phyloP scores from a whole-genome alignment of 2,888 invertebrate species.

The Rugalucina vietnamica region DNA sequence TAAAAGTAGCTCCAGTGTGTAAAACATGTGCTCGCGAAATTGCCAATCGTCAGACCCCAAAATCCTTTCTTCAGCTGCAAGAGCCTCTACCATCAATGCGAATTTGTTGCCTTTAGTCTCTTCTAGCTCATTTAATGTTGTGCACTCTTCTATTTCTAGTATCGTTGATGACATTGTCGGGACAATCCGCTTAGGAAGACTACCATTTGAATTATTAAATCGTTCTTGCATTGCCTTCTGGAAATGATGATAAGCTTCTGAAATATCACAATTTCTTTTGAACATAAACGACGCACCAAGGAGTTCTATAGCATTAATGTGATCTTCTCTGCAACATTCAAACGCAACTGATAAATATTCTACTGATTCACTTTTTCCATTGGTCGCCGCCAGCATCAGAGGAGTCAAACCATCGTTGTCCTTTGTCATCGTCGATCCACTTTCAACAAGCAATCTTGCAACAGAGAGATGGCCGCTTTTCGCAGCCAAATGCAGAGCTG shows the following conservation, averaged over 20 bases:
- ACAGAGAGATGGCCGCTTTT: too few relatives aligned
- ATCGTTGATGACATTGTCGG: not conserved
- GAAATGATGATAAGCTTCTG: not conserved
- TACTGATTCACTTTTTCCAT: not conserved
- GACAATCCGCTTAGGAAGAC: not conserved
- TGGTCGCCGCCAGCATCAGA: not conserved
- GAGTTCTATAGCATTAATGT: not conserved
- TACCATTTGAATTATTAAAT: not conserved
- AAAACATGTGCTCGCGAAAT: not conserved
- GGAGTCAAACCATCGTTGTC: not conserved
- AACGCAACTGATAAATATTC: not conserved
- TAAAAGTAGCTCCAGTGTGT: not conserved
- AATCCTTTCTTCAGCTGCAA: not conserved
- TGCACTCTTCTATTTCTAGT: not conserved
- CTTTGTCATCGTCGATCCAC: too few relatives aligned
- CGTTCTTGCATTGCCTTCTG: not conserved
- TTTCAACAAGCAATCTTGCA: too few relatives aligned
- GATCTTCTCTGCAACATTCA: not conserved
- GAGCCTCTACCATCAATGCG: not conserved
- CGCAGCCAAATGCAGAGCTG: too few relatives aligned
- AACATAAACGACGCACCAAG: not conserved
- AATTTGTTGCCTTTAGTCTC: not conserved
- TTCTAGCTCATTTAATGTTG: not conserved
- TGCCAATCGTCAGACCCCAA: not conserved
- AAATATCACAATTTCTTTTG: not conserved